phyloP scores from a whole-genome alignment of 2,113 vertebrate species.

The Chlorodrepanis virens region DNA sequence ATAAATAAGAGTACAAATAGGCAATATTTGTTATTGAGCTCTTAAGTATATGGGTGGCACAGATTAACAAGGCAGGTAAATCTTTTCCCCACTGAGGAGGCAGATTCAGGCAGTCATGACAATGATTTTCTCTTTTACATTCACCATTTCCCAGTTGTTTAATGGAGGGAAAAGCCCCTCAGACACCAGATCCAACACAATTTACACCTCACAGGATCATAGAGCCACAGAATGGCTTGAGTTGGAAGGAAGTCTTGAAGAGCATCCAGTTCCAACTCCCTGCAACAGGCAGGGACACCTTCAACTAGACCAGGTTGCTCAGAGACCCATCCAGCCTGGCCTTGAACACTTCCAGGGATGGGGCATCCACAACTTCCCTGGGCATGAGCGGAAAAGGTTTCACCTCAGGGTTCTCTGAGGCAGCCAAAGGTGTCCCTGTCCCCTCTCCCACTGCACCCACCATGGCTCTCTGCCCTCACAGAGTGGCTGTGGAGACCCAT shows the following conservation, averaged over 20 bases:
- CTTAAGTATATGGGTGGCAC: background rate
- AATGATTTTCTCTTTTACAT: background rate
- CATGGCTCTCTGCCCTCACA: background rate
- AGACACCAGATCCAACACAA: background rate
- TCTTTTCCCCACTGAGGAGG: background rate
- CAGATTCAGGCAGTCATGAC: background rate
- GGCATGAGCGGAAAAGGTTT: rapidly evolving
- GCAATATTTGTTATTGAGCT: background rate
- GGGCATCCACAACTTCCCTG: background rate
- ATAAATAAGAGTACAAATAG: background rate
- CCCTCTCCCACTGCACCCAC: rapidly evolving
- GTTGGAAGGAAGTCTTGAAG: background rate
- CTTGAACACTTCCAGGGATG: background rate
- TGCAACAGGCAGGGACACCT: background rate
- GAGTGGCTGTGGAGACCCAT: background rate
- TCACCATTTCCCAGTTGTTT: background rate
- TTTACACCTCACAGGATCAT: rapidly evolving
- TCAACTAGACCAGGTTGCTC: background rate
- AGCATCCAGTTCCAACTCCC: background rate
- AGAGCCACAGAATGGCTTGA: background rate
- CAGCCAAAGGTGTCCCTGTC: background rate
- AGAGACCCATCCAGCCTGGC: background rate
- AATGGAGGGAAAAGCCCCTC: background rate
- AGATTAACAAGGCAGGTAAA: background rate
- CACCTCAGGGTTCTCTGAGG: background rate